phyloP scores from a whole-genome alignment of 2,113 vertebrate genomes.

The Archilochus colubris region DNA sequence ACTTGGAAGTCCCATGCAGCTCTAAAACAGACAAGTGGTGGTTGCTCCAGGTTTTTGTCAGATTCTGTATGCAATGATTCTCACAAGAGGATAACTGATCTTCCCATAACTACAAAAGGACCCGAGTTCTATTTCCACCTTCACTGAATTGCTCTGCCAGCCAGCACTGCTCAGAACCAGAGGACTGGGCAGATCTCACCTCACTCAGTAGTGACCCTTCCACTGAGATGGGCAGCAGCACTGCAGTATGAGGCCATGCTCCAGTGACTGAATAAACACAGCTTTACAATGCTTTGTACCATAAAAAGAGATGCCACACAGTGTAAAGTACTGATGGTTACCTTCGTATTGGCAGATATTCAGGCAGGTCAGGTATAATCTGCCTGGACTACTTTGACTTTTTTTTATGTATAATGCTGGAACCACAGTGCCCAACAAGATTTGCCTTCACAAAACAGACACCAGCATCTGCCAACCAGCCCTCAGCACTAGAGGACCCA shows the following conservation, averaged over 20 bases:
- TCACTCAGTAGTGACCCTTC: rapidly evolving
- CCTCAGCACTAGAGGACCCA: not conserved
- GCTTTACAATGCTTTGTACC: not conserved
- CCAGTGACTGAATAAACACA: not conserved
- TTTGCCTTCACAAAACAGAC: not conserved
- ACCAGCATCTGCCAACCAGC: not conserved
- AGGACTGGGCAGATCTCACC: not conserved
- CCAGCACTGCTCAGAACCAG: not conserved
- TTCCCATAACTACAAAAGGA: rapidly evolving
- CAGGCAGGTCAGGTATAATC: not conserved
- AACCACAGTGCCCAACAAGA: rapidly evolving
- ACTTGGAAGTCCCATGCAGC: not conserved
- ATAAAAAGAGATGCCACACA: not conserved
- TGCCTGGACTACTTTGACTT: not conserved
- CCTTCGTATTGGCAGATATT: not conserved
- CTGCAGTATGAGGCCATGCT: not conserved
- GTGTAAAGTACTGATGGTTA: not conserved
- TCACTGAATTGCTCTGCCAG: not conserved
- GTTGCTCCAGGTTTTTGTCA: not conserved
- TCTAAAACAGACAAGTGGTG: not conserved
- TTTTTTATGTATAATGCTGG: not conserved
- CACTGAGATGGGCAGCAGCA: not conserved
- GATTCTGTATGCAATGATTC: not conserved
- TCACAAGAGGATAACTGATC: not conserved
- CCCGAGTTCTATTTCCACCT: not conserved